Percentiles rank a stretch among this genome's conserved stretches.
Evolutionary conservation across 2,797 vertebrate species (phyloP).

Genomic region (Myotis findleyi): DNA sequence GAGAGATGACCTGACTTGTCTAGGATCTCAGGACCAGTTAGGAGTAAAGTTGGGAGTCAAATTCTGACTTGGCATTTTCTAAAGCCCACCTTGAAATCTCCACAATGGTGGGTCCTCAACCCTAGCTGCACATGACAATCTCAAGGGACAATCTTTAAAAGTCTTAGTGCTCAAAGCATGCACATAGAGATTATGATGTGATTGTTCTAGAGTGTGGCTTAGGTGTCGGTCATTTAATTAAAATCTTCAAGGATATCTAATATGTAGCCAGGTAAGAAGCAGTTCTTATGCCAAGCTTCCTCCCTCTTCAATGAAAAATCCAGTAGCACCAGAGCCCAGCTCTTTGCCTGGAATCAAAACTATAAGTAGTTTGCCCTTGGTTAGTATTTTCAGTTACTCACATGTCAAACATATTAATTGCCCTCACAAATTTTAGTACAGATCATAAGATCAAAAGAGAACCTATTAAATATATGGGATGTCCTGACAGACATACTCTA

Average conservation of each 20-base stretch:
- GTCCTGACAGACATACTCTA: neutral
- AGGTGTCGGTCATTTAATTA: neutral
- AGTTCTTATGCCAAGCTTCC: no score
- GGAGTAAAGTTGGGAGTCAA: neutral
- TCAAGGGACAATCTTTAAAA: neutral
- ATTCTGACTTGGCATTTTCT: neutral
- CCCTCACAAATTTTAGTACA: neutral
- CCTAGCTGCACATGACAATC: fast-evolving
- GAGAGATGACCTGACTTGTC: neutral
- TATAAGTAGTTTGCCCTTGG: neutral
- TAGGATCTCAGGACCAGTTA: neutral
- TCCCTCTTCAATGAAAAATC: neutral
- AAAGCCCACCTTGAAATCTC: neutral
- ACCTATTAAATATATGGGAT: neutral
- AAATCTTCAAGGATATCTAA: neutral
- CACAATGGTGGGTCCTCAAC: neutral
- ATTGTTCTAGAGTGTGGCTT: neutral
- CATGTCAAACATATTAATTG: neutral
- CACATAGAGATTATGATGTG: neutral
- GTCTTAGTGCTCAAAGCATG: neutral
- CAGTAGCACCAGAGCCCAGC: neutral
- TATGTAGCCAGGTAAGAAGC: neutral
- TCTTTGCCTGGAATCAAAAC: neutral
- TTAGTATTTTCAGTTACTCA: neutral
- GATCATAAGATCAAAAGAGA: neutral